Percentiles rank a stretch among this genome's conserved stretches.
phyloP scores from a whole-genome alignment of 2,888 invertebrate genomes.

The Ophioninae sp. region DNA sequence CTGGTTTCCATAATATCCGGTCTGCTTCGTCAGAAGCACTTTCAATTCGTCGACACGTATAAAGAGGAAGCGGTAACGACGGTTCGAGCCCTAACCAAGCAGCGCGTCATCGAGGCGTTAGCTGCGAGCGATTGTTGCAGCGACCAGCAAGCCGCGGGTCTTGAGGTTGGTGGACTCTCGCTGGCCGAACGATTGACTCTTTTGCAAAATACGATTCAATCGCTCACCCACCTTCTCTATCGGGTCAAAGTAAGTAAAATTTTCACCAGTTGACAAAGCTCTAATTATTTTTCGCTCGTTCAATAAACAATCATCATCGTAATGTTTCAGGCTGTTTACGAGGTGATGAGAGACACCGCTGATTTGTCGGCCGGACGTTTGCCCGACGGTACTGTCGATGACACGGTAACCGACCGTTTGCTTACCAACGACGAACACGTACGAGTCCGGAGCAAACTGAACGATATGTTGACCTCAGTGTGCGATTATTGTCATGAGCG shows the following conservation, averaged over 20 bases:
- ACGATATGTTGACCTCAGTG: conserved; percentile 90
- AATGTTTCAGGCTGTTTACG: conserved; percentile 85
- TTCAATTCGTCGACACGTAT: conserved; percentile 93
- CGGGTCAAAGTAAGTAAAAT: conserved; percentile 82
- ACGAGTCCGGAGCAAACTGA: conserved; percentile 87
- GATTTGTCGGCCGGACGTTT: conserved; percentile 84
- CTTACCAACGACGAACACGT: conserved; percentile 87
- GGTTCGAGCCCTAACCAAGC: conserved; percentile 93
- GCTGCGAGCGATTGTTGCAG: conserved; percentile 84
- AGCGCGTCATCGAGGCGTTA: conserved; percentile 91
- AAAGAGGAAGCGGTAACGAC: conserved; percentile 95
- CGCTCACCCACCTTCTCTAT: conserved; percentile 82
- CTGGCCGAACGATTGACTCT: conserved; percentile 83
- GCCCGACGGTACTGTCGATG: conserved; percentile 72
- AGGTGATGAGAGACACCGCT: conserved; percentile 90
- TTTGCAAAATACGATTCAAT: conserved; percentile 82
- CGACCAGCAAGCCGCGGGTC: conserved; percentile 82
- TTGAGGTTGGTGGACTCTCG: conserved; percentile 78
- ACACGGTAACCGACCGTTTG: conserved; percentile 84
- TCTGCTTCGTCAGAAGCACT: conserved; percentile 92
- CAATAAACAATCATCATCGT: background rate
- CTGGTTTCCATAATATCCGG: conserved; percentile 94
- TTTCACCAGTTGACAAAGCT: background rate
- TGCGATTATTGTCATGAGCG: conserved; percentile 97
- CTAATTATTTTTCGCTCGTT: background rate